Evolutionary conservation across 2,113 vertebrate species (phyloP), one percentile per base, ranked within the genome.

Genomic region (Herpetotheres cachinnans): DNA sequence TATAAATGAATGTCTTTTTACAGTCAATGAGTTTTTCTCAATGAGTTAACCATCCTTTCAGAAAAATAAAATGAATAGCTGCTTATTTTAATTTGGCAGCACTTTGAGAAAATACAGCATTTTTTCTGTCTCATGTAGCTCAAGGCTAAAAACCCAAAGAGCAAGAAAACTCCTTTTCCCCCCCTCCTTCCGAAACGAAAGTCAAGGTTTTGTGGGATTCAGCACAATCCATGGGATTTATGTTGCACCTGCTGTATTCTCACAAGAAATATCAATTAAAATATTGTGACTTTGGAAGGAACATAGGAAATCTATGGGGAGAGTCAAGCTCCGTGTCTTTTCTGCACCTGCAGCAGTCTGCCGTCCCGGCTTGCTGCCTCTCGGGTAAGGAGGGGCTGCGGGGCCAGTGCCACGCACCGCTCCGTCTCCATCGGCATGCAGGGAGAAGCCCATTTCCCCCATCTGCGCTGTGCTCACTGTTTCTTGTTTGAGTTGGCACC

Each of bases 211-310:
- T 82, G 81, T 85, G 84, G 55, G 84, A 95, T 93, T 97, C 89
- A 96, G 95, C 96, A 95, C 58, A 95, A 90, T 97, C 94, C 29
- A 0, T 70, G 94, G 94, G 95, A 96, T 97, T 97, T 96, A 93
- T 94, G 86, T 87, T 95, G 94, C 97, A 97, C 96, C 96, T 97
- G 95, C 85, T 96, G 86, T 94, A 96, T 90, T 96, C 97, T 95
- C 97, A 66, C 70, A 95, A 96, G 96, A 95, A 95, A 73, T 86
- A 97, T 96, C 94, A 96, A 94, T 96, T 97, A 91, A 95, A 91
- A 89, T 52, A 77, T 25, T 91, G 95, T 95, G 93, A 94, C 86
- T 95, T 73, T 93, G 91, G 95, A 95, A 95, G 62, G 82, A 95
- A 49, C n/a, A 13, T 67, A 89, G 94, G 95, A 94, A 96, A 96